Evolutionary conservation across 2,888 invertebrate genomes (phyloP), one percentile per base, ranked within the genome.

Genomic region (Thecophora atra): DNA sequence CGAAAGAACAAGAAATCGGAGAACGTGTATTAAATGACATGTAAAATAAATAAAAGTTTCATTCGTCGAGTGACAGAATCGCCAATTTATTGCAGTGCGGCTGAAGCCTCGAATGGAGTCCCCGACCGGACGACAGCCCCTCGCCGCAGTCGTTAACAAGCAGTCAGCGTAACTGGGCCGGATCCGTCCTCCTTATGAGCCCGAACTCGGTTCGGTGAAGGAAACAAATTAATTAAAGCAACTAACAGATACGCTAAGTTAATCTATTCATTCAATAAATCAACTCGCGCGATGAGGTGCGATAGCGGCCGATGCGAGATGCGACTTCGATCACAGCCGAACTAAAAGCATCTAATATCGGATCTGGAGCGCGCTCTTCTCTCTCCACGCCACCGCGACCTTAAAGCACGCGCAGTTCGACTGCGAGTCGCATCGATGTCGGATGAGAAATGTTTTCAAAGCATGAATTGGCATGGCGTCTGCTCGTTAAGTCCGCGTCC

Each of bases 221-320:
- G 81, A 81, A 83, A 84, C 83, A 84, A 83, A 83, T 83, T 83
- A 83, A 84, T 83, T 83, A 83, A 82, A 83, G 82, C 77, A 83
- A 82, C 81, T 82, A 77, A 79, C 84, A 82, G 82, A 83, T 80
- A 83, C 78, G 82, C 81, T 83, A 80, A 82, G 83, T 84, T 80
- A 80, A 82, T 82, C 82, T 82, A 83, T 83, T 82, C 77, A 78
- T 78, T 78, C 82, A 75, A 82, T 83, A 83, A 83, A 83, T 83
- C 84, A 83, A 83, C 81, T 80, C 77, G 79, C 70, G 75, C 76
- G 74, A 71, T 52, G 69, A 68, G 65, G 58, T 65, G 58, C 44
- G 64, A 58, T 42, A 47, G 8, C 47, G 26, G 51, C 26, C 26
- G 60, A 30, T 17, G 28, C 11, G 17, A 17, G 60, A 7, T 24